Percentiles rank a stretch among this genome's conserved stretches.
These are phyloP conservation scores for Paraescarpia echinospica DNA, from an alignment of 1,140 invertebrate genomes.

Conservation along the genomic window DNA sequence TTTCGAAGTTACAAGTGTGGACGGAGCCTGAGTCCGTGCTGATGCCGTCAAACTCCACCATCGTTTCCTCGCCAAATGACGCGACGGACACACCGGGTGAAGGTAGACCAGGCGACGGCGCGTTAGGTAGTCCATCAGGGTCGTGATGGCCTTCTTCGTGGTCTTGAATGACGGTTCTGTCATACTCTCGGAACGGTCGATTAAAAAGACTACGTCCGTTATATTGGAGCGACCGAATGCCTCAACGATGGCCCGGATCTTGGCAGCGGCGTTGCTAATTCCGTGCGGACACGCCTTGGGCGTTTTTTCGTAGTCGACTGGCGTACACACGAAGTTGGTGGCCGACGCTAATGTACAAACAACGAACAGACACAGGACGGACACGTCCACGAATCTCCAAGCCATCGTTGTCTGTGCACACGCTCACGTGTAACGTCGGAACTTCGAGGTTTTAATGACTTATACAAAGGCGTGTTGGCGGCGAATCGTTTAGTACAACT, in stretches of 20 bases:
- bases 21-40: not conserved
- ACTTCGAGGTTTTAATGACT: not conserved
- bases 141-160: not conserved
- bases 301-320: no score
- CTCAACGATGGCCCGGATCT: not conserved
- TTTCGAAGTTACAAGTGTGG: not conserved
- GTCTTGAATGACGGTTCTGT: not conserved
- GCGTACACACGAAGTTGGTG: not conserved
- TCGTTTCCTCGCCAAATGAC: not conserved
- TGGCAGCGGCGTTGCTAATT: not conserved
- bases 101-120: not conserved
- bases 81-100: not conserved
- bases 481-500: no score
- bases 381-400: not conserved
- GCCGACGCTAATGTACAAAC: not conserved
- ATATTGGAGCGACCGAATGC: not conserved
- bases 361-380: not conserved
- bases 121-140: not conserved
- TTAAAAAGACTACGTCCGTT: not conserved
- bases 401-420: not conserved
- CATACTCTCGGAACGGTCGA: not conserved
- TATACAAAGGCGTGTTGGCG: no score
- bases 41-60: not conserved
- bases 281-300: not conserved
- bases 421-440: not conserved